These are phyloP conservation scores for Phymorhynchus buccinoides DNA, from an alignment of 1,140 invertebrate genomes.

Conservation along the genomic window DNA sequence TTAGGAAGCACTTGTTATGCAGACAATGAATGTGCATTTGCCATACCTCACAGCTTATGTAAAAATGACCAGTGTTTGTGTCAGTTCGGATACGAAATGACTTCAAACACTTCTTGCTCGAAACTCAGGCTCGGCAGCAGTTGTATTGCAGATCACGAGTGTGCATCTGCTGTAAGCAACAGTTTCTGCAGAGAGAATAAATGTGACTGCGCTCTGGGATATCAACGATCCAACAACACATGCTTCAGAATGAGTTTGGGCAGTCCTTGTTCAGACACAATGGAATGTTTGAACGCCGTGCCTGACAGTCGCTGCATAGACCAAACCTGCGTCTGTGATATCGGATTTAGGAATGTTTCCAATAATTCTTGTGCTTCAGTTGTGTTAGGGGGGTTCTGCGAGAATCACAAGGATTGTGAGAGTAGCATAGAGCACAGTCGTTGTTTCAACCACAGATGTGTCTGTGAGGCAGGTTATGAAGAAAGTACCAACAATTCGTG, in stretches of 20 bases:
- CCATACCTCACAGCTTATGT: background rate
- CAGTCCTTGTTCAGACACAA: background rate
- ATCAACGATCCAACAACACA: background rate
- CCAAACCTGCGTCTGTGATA: background rate
- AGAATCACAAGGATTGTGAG: background rate
- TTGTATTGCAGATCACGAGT: background rate
- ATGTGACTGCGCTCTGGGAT: background rate
- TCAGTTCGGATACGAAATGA: background rate
- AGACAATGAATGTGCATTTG: background rate
- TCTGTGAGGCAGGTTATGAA: background rate
- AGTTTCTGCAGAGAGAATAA: background rate
- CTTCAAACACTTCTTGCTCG: background rate
- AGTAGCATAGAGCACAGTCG: background rate
- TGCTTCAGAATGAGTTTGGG: background rate
- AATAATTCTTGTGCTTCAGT: background rate
- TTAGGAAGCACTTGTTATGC: background rate
- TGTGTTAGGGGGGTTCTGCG: background rate
- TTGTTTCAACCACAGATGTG: background rate
- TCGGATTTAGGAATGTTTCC: background rate
- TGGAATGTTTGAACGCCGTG: background rate
- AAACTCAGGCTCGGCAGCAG: background rate
- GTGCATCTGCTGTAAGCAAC: background rate
- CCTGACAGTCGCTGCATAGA: background rate
- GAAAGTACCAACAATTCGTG: background rate
- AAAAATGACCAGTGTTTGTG: background rate